Evolutionary conservation across 2,888 invertebrate species (phyloP).

Genomic region (Dasysyrphus tricinctus): DNA sequence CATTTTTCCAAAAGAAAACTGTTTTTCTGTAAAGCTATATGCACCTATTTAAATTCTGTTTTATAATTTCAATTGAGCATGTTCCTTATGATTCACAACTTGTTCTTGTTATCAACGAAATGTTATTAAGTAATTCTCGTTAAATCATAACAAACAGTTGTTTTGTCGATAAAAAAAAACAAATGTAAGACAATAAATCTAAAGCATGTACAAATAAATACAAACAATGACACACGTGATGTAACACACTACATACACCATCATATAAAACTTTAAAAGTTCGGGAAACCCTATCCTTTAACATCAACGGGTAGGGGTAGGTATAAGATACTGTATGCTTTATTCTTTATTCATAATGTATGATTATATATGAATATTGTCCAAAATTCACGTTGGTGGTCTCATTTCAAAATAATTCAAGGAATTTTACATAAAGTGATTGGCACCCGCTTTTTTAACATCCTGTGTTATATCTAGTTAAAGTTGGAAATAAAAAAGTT

Average conservation of each 20-base stretch:
- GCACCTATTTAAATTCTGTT: not conserved
- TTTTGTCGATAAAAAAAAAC: not conserved
- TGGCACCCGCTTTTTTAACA: not conserved
- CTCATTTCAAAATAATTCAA: not conserved
- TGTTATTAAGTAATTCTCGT: not conserved
- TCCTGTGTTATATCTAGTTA: not conserved
- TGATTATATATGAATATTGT: not conserved
- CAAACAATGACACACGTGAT: not conserved
- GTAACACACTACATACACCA: too few relatives aligned
- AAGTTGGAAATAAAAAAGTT: not conserved
- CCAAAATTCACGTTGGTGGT: not conserved
- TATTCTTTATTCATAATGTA: not conserved
- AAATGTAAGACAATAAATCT: too few relatives aligned
- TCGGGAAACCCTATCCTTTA: slow-evolving; percentile 5
- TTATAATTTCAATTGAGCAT: not conserved
- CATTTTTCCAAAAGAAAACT: too few relatives aligned
- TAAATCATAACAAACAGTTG: not conserved
- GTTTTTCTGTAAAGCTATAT: too few relatives aligned
- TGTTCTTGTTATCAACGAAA: not conserved
- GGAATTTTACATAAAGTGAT: not conserved
- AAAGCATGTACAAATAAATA: not conserved
- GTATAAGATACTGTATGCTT: not conserved
- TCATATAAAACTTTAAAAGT: not conserved
- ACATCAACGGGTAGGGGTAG: not conserved
- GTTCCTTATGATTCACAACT: not conserved